A percentile compares a stretch with the other conserved stretches of the same genome.
Conservation (phyloP, 2,888 invertebrate species). For the Linnaemya tessellans region DNA sequence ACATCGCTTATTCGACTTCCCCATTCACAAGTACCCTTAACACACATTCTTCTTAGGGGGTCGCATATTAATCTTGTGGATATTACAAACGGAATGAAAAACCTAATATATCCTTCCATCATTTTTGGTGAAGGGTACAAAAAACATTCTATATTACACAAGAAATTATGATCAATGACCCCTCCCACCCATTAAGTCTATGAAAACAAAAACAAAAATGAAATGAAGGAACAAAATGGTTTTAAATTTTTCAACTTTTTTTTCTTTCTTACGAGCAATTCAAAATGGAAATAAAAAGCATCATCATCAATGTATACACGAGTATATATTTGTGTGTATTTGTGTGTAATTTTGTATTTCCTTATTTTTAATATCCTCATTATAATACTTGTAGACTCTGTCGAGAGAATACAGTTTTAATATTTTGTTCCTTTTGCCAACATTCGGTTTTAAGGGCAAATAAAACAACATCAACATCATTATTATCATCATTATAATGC, state of each 20-base stretch:
- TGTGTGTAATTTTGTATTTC: slow-evolving; percentile 45
- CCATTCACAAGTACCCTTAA: no score
- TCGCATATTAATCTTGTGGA: no score
- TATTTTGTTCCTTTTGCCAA: slow-evolving; percentile 23
- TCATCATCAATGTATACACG: slow-evolving; percentile 45
- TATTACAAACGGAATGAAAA: no score
- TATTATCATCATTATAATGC: slow-evolving; percentile 69
- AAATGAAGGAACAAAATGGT: slow-evolving; percentile 36
- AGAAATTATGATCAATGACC: background rate
- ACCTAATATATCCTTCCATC: no score
- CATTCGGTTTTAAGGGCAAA: slow-evolving; percentile 32
- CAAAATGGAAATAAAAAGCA: slow-evolving; percentile 26
- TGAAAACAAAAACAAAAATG: background rate
- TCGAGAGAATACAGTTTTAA: slow-evolving; percentile 41
- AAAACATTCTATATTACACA: background rate
- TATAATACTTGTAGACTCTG: slow-evolving; percentile 55
- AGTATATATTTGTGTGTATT: slow-evolving; percentile 35
- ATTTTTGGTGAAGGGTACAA: no score
- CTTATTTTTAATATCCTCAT: slow-evolving; percentile 78
- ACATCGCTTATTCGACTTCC: no score
- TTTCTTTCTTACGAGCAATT: slow-evolving; percentile 8
- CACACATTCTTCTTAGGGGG: no score
- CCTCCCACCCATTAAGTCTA: background rate
- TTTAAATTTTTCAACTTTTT: slow-evolving; percentile 60
- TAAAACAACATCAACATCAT: slow-evolving; percentile 38